Evolutionary conservation across 2,113 vertebrate genomes (phyloP).

Genomic region (Gallinago paraguaiae): DNA sequence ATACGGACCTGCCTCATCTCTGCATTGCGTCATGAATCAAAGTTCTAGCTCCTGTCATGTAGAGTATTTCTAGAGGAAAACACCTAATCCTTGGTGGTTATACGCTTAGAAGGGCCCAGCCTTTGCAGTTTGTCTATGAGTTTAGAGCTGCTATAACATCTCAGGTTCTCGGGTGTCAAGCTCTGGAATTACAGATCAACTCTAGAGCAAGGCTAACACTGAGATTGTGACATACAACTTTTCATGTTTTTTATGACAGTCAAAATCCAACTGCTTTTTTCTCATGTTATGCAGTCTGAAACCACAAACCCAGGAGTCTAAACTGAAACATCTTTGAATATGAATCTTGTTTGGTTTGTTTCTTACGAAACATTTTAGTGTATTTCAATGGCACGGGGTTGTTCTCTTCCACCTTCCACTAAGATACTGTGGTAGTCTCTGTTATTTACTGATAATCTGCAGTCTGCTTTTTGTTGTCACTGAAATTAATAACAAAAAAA

Average conservation of each 20-base stretch:
- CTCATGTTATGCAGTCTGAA: neutral
- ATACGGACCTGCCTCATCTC: neutral
- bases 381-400: neutral
- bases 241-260: neutral
- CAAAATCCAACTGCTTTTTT: neutral
- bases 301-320: neutral
- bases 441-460: neutral
- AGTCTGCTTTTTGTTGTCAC: neutral
- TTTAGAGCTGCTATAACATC: neutral
- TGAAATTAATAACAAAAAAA: neutral
- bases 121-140: neutral
- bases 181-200: neutral
- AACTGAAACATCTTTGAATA: neutral
- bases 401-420: neutral
- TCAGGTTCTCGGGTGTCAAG: neutral
- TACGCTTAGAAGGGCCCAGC: neutral
- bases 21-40: neutral
- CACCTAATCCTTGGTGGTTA: neutral
- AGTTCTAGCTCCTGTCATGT: neutral
- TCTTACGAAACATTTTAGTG: neutral
- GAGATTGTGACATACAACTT: neutral
- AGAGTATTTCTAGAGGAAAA: neutral
- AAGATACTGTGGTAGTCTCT: neutral
- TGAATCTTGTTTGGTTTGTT: neutral
- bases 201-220: neutral